Percentiles rank a stretch among this genome's conserved stretches.
These are phyloP conservation scores for Montipora capricornis DNA, from an alignment of 64 coral and sea anemone species.

Conservation along the genomic window DNA sequence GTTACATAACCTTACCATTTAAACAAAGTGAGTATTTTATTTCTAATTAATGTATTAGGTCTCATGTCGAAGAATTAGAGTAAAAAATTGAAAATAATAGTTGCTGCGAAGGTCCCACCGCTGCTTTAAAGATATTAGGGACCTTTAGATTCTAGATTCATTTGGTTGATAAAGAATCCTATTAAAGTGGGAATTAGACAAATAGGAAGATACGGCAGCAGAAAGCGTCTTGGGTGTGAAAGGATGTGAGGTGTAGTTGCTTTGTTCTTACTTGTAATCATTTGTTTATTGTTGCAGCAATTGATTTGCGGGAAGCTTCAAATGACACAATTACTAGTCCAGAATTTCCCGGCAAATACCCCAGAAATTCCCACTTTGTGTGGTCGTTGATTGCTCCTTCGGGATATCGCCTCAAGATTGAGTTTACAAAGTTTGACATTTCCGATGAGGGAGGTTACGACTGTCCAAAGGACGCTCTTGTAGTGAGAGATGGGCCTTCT, in stretches of 20 bases:
- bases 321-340: slow-evolving; percentile 7
- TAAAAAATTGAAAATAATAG: no score
- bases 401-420: slow-evolving; percentile 31
- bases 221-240: background rate
- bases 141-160: no score
- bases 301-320: background rate
- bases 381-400: slow-evolving; percentile 33
- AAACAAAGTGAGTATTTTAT: background rate
- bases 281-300: background rate
- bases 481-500: slow-evolving; percentile 7
- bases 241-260: background rate
- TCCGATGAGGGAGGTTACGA: no score
- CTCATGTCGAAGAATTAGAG: no score
- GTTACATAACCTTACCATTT: slow-evolving; percentile 16
- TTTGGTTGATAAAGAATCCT: no score
- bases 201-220: no score
- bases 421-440: slow-evolving; percentile 26
- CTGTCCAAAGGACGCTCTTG: background rate
- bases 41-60: no score
- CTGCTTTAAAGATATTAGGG: no score
- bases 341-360: slow-evolving; percentile 24
- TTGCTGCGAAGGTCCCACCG: no score
- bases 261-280: background rate
- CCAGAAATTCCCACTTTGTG: slow-evolving; percentile 20
- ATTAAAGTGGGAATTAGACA: no score